Base-by-base conservation (phyloP, 2,888 invertebrate genomes). In the Tanytarsus gracilentus region DNA sequence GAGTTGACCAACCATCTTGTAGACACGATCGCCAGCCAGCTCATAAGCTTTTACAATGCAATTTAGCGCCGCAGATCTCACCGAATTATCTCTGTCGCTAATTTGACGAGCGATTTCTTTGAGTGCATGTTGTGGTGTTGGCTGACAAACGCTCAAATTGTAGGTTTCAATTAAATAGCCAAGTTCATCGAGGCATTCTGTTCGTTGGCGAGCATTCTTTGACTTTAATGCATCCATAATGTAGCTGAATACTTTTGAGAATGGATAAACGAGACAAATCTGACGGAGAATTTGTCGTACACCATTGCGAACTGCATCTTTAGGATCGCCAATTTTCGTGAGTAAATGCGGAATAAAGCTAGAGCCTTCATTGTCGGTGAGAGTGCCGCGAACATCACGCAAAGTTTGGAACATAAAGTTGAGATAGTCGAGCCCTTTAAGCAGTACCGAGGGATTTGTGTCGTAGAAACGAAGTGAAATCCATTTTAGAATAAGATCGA, bases 401-500 rank as follows among this genome's bases (percentile, higher is more conserved):
- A 96, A 78, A 69, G 85, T 79, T 63, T 82, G 82, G 73, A 98
- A 95, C 62, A 95, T 87, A 16, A 81, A 74, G 63, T 86, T 83
- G 9, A 97, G 76, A 73, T 94, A 97, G 70, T 97, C 97, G 66
- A 98, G 76, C n/a, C 90, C 93, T 76, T 93, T 95, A 66, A 97
- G 79, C 62, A 98, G 79, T 33, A 98, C 97, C 14, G 95, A 94
- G 8, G 98, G 97, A 77, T 99, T 99, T 23, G 98, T 99, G 76
- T 99, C 98, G 69, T 96, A 98, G 77, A 99, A 99, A 62, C 98
- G 79, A 50, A 99, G 76, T 0, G 97, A 96, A 66, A 96, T 73
- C 98, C 98, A 99, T 72, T 96, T 96, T 49, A 99, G 80, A 61
- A 99, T 86, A 63, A 99, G 77, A 77, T 99, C 99, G 63, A 96